Conservation (phyloP, 2,888 invertebrate genomes). For the Clusia tigrina region DNA sequence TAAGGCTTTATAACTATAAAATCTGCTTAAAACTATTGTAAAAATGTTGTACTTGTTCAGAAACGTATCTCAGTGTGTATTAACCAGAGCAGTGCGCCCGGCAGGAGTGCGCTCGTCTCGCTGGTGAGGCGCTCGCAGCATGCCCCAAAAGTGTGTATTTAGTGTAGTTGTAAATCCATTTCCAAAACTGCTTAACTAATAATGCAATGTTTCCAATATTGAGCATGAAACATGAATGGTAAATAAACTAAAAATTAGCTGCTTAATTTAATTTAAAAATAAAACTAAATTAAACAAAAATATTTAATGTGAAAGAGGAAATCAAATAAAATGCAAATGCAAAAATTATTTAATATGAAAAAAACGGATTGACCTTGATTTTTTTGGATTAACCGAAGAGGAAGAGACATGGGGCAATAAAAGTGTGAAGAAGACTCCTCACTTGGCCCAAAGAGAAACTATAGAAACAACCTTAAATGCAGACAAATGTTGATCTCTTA, state of each 20-base stretch:
- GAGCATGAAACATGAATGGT: too few relatives aligned
- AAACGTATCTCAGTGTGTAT: conserved; percentile 58
- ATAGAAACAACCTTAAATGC: too few relatives aligned
- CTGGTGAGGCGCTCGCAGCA: not conserved
- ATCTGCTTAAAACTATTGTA: conserved; percentile 37
- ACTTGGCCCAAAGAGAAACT: too few relatives aligned
- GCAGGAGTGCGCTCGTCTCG: not conserved
- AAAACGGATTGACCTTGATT: not conserved
- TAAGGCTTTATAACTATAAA: conserved; percentile 26
- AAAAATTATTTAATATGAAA: conserved; percentile 26
- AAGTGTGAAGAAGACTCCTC: not conserved
- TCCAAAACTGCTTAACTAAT: conserved; percentile 22
- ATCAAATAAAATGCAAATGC: conserved; percentile 1
- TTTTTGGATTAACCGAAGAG: too few relatives aligned
- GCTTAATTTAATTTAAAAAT: conserved; percentile 6
- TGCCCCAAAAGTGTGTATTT: not conserved
- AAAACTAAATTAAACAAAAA: not conserved
- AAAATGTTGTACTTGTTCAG: conserved; percentile 45
- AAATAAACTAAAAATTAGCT: too few relatives aligned
- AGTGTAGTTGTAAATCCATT: not conserved
- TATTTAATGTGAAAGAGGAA: conserved; percentile 9
- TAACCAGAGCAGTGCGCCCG: conserved; percentile 28
- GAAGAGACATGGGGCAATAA: too few relatives aligned
- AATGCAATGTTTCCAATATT: too few relatives aligned
- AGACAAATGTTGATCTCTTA: too few relatives aligned